Evolutionary conservation across 2,888 invertebrate species (phyloP).

Genomic region (Punctoribates punctum): DNA sequence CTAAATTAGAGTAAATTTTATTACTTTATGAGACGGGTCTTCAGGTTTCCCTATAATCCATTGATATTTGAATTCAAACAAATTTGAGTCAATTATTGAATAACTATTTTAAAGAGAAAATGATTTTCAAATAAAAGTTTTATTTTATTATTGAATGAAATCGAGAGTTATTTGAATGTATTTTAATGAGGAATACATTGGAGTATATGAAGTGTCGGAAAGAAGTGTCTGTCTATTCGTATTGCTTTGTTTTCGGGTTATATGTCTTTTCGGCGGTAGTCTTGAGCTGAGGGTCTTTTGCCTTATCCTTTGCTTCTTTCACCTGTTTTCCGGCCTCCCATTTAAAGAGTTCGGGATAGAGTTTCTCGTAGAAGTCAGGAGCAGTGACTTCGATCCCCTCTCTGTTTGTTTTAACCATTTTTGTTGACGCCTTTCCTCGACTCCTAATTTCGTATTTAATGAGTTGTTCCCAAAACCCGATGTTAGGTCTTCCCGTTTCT

Average conservation of each 20-base stretch:
- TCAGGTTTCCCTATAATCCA: too few relatives aligned
- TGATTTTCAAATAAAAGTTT: too few relatives aligned
- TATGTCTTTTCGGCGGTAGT: not conserved
- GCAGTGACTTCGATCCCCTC: not conserved
- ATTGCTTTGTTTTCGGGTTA: not conserved
- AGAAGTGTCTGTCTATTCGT: not conserved
- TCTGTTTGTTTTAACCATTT: constrained; percentile 63
- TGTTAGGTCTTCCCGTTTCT: constrained; percentile 80
- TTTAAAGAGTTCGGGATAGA: not conserved
- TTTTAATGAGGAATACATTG: too few relatives aligned
- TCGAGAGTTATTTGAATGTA: too few relatives aligned
- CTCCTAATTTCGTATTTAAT: constrained; percentile 73
- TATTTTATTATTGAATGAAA: too few relatives aligned
- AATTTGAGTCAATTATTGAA: too few relatives aligned
- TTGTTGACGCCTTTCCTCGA: constrained; percentile 65
- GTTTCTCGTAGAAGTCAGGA: constrained; percentile 9
- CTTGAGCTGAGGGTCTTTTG: not conserved
- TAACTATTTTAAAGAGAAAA: too few relatives aligned
- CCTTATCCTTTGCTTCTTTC: not conserved
- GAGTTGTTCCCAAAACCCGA: constrained; percentile 82
- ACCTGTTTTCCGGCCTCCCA: not conserved
- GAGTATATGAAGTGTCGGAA: too few relatives aligned
- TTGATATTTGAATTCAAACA: too few relatives aligned
- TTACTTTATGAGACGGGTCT: too few relatives aligned
- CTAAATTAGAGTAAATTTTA: too few relatives aligned